Percentiles rank a stretch among this genome's conserved stretches.
These are phyloP conservation scores for Isaurus tuberculatus DNA, from an alignment of 92 coral and sea anemone species.

Conservation along the genomic window DNA sequence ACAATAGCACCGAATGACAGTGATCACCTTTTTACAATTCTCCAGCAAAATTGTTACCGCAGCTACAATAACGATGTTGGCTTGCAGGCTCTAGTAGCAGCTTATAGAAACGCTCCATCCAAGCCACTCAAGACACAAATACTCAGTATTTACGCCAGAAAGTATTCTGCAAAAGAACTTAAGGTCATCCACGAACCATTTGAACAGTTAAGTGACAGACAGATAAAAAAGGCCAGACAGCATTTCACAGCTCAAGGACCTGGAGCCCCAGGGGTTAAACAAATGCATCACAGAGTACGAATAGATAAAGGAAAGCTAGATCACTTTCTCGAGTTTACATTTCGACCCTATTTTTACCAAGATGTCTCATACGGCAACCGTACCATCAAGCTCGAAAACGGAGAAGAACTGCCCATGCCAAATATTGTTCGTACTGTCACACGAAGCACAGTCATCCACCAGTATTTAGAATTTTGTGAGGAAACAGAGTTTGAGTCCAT, in stretches of 20 bases:
- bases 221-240: conserved; percentile 65
- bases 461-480: conserved; percentile 58
- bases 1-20: conserved; percentile 58
- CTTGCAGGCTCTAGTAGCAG: conserved; percentile 56
- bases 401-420: conserved; percentile 69
- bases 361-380: conserved; percentile 59
- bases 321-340: conserved; percentile 61
- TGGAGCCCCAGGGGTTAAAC: conserved; percentile 53
- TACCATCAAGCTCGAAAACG: conserved; percentile 62
- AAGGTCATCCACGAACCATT: conserved; percentile 57
- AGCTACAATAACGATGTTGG: conserved; percentile 43
- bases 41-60: conserved; percentile 20
- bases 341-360: conserved; percentile 9
- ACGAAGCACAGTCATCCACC: conserved; percentile 57
- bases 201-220: conserved; percentile 61
- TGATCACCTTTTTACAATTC: conserved; percentile 49
- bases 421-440: conserved; percentile 68
- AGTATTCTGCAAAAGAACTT: conserved; percentile 49
- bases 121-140: conserved; percentile 58
- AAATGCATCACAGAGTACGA: conserved; percentile 59
- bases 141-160: conserved; percentile 61
- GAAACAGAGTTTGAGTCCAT: conserved; percentile 56
- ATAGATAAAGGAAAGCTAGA: conserved; percentile 54
- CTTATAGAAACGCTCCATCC: conserved; percentile 52
- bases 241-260: conserved; percentile 55